phyloP scores from a whole-genome alignment of 2,888 invertebrate genomes.

The Meloe dianella region DNA sequence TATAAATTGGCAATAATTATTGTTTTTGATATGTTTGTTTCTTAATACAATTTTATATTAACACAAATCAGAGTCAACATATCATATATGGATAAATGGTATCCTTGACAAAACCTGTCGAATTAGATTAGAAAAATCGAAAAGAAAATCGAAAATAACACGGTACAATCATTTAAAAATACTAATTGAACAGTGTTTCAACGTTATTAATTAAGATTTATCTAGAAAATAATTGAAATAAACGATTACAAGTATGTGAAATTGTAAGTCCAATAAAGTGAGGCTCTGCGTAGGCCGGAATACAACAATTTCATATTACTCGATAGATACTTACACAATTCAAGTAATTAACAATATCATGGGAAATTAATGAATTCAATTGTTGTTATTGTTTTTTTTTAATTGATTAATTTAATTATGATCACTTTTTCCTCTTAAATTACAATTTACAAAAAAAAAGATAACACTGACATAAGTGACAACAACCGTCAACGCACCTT shows the following conservation, averaged over 20 bases:
- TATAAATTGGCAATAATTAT: not conserved
- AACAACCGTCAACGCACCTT: slow-evolving; percentile 11
- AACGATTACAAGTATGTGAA: not conserved
- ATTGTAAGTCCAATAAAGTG: not conserved
- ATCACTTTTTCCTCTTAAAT: not conserved
- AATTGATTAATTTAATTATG: not conserved
- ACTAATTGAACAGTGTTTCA: not conserved
- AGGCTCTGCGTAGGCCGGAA: slow-evolving; percentile 5
- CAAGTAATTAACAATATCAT: slow-evolving; percentile 36
- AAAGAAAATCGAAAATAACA: not conserved
- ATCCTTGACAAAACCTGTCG: not conserved
- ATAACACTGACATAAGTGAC: slow-evolving; percentile 28
- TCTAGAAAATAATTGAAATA: not conserved
- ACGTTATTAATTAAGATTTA: not conserved
- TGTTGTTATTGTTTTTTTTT: slow-evolving; percentile 17
- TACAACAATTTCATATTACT: not conserved
- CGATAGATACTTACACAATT: slow-evolving; percentile 23
- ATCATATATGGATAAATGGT: slow-evolving; percentile 3
- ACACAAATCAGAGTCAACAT: not conserved
- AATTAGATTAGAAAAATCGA: not conserved
- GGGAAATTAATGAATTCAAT: slow-evolving; percentile 30
- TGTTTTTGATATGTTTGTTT: not conserved
- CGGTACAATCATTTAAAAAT: not conserved
- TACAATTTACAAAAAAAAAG: not conserved
- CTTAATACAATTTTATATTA: not conserved